These are phyloP conservation scores for Calameuta idolon DNA, from an alignment of 2,888 invertebrate genomes.

Conservation along the genomic window DNA sequence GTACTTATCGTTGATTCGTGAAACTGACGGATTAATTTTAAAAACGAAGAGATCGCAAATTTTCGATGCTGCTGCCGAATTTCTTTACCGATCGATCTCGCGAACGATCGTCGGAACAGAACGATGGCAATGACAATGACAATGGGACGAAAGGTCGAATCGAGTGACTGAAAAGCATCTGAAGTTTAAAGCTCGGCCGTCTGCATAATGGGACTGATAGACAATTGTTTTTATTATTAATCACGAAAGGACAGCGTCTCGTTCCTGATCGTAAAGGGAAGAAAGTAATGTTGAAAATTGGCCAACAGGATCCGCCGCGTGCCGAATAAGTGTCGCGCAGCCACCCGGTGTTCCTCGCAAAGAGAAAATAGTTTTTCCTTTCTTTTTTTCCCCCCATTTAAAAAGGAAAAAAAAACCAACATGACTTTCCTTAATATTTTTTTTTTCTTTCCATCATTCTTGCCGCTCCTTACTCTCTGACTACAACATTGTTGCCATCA, in stretches of 20 bases:
- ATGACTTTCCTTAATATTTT: background rate
- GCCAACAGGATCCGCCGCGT: background rate
- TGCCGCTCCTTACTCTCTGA: background rate
- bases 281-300: background rate
- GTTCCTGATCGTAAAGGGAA: background rate
- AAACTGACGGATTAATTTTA: background rate
- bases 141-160: background rate
- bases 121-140: background rate
- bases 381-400: background rate
- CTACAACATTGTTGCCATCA: slow-evolving; percentile 17
- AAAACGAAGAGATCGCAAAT: background rate
- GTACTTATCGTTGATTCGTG: background rate
- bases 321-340: background rate
- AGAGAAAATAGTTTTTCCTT: background rate
- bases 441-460: background rate
- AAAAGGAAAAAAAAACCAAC: background rate
- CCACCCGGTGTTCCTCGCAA: background rate
- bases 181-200: background rate
- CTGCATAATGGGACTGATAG: background rate
- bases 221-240: background rate
- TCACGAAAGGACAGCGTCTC: background rate
- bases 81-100: too few relatives aligned
- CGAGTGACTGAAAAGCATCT: background rate
- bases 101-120: background rate
- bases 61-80: too few relatives aligned